phyloP scores from a whole-genome alignment of 2,888 invertebrate genomes.

The Sesamia inferens region DNA sequence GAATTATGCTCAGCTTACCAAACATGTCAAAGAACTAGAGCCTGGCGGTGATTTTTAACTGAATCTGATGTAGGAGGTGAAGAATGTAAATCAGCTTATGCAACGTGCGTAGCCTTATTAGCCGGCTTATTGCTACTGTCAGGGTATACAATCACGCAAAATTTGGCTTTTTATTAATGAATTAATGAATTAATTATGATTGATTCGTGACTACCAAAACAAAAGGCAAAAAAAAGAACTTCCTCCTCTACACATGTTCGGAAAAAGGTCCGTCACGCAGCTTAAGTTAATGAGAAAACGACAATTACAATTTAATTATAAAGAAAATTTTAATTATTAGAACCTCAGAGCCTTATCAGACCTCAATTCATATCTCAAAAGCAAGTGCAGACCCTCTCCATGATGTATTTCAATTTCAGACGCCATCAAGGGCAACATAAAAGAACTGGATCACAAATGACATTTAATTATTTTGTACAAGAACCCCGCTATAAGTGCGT shows the following conservation, averaged over 20 bases:
- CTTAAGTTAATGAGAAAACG: conserved; percentile 1
- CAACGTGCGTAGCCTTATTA: neutral
- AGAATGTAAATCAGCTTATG: neutral
- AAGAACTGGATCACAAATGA: conserved; percentile 44
- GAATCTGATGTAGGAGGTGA: too few relatives aligned
- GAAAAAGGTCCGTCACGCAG: neutral
- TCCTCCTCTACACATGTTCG: neutral
- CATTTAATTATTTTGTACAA: conserved; percentile 57
- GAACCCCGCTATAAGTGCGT: conserved; percentile 43
- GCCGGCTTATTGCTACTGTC: too few relatives aligned
- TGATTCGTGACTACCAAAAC: neutral
- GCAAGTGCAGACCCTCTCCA: conserved; percentile 31
- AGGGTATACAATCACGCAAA: neutral
- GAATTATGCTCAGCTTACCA: too few relatives aligned
- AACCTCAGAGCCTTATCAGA: too few relatives aligned
- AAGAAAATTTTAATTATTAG: conserved; percentile 16
- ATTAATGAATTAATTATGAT: too few relatives aligned
- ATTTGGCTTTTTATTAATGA: neutral
- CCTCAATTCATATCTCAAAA: conserved; percentile 14
- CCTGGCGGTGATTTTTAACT: too few relatives aligned
- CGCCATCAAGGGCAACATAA: conserved; percentile 52
- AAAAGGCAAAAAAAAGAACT: neutral
- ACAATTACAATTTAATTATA: neutral
- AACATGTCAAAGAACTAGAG: too few relatives aligned
- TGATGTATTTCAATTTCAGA: conserved; percentile 49